Conservation (phyloP, 1,140 invertebrate species). For the Yoshiicerus persimilis region DNA sequence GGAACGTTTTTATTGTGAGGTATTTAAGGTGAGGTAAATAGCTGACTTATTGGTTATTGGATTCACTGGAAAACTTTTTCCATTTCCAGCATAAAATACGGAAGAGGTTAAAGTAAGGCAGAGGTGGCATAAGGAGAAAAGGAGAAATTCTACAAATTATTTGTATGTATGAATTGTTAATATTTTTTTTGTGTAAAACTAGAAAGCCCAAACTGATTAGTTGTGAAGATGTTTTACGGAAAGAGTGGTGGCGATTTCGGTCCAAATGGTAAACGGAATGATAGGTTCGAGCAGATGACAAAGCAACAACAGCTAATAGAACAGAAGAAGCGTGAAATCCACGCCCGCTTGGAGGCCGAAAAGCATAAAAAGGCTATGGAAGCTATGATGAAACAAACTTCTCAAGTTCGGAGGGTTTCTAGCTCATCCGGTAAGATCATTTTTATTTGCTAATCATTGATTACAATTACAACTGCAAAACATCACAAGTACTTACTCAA, state of each 20-base stretch:
- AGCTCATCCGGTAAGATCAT: background rate
- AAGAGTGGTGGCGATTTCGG: slow-evolving; percentile 15
- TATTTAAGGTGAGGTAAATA: no score
- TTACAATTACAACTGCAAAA: no score
- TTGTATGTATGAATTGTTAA: background rate
- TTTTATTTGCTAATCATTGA: background rate
- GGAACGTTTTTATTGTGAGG: no score
- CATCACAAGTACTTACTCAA: no score
- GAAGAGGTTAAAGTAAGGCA: no score
- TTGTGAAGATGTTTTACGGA: slow-evolving; percentile 46
- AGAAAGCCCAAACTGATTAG: background rate
- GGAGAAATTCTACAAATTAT: no score
- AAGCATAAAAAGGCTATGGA: slow-evolving; percentile 61
- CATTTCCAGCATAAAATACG: no score
- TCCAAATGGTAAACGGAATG: slow-evolving; percentile 54
- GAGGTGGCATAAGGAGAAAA: no score
- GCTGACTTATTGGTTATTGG: no score
- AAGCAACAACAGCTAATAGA: slow-evolving; percentile 79
- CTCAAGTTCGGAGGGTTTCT: background rate
- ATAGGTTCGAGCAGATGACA: slow-evolving; percentile 73
- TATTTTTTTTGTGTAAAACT: background rate
- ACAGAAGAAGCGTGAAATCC: slow-evolving; percentile 73
- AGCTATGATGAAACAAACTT: background rate
- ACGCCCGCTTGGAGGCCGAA: slow-evolving; percentile 62
- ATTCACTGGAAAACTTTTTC: no score